Conservation (phyloP, 2,113 vertebrate species). For the Puntigrus tetrazona region DNA sequence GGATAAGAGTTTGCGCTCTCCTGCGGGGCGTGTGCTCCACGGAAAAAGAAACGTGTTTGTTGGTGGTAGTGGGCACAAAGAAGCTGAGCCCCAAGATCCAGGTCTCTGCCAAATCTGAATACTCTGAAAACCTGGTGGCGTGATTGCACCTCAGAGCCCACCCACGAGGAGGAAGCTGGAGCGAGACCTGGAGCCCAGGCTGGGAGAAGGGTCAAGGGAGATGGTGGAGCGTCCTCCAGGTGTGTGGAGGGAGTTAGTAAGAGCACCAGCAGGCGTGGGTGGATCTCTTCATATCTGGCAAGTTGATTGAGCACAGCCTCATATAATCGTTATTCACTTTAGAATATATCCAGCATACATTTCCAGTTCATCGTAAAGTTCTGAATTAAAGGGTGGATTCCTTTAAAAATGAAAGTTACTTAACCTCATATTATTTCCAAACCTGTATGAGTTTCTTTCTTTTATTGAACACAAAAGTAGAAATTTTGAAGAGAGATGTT, state of each 20-base stretch:
- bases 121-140: constrained; percentile 83
- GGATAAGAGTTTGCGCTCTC: constrained; percentile 86
- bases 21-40: constrained; percentile 79
- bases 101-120: constrained; percentile 82
- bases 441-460: not conserved
- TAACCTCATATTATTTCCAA: not conserved
- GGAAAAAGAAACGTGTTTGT: constrained; percentile 76
- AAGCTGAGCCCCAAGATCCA: constrained; percentile 81
- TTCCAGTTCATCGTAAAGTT: not conserved
- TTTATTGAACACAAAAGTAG: no score
- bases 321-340: not conserved
- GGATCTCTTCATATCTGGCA: constrained; percentile 93
- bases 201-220: constrained; percentile 87
- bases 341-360: not conserved
- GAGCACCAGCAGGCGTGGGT: constrained; percentile 92
- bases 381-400: not conserved
- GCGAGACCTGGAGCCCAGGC: constrained; percentile 73
- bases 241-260: no score
- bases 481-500: no score
- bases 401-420: not conserved
- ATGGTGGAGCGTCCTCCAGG: constrained; percentile 88
- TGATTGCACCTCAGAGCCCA: constrained; percentile 82
- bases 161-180: constrained; percentile 79
- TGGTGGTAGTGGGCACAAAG: constrained; percentile 87
- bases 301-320: constrained; percentile 39